These are phyloP conservation scores for Chascanopsetta lugubris DNA, from an alignment of 2,113 vertebrate species.

Conservation along the genomic window DNA sequence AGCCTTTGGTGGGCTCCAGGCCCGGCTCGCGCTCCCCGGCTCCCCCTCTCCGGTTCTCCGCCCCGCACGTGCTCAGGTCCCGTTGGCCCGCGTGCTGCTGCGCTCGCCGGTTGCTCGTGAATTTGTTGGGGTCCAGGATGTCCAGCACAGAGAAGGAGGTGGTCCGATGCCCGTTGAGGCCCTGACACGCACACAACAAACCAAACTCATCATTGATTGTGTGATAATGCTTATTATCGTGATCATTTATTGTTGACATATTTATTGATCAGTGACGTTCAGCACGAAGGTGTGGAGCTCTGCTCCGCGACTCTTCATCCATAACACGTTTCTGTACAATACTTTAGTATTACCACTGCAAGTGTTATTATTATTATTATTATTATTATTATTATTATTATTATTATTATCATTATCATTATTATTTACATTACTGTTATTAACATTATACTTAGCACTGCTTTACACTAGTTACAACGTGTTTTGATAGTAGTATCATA, in stretches of 20 bases:
- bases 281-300: background rate
- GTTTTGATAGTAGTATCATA: background rate
- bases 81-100: constrained; percentile 56
- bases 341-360: background rate
- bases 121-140: constrained; percentile 96
- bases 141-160: constrained; percentile 97
- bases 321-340: background rate
- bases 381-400: background rate
- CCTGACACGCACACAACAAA: constrained; percentile 35
- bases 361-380: background rate
- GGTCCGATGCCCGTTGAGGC: constrained; percentile 83
- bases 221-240: too few species aligned
- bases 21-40: constrained; percentile 49
- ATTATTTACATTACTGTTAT: too few species aligned
- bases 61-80: constrained; percentile 63
- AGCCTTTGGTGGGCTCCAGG: constrained; percentile 50
- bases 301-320: background rate
- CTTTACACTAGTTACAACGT: too few species aligned
- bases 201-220: background rate
- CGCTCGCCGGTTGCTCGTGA: constrained; percentile 85
- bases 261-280: too few species aligned
- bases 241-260: too few species aligned
- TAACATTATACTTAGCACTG: too few species aligned
- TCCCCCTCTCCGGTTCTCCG: constrained; percentile 65
- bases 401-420: background rate